These are phyloP conservation scores for Sturnus vulgaris DNA, from an alignment of 2,113 vertebrate species.

Conservation along the genomic window DNA sequence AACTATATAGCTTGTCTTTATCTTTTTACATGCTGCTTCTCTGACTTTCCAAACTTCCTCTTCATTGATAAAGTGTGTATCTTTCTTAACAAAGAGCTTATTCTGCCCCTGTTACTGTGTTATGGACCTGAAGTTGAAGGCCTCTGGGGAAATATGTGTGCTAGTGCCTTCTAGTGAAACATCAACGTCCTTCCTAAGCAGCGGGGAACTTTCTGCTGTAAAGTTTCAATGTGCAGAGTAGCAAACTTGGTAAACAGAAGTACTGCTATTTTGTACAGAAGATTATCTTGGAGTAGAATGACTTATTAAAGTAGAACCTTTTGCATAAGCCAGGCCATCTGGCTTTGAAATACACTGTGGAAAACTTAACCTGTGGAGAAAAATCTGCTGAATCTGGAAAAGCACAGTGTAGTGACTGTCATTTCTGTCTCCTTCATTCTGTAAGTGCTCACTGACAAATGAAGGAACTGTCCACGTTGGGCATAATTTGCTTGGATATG, in stretches of 20 bases:
- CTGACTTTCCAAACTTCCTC: neutral
- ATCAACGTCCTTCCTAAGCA: neutral
- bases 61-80: neutral
- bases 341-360: neutral
- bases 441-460: conserved; percentile 10
- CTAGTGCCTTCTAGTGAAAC: neutral
- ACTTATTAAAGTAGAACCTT: neutral
- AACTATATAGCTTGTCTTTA: neutral
- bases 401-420: neutral
- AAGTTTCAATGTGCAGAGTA: neutral
- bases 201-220: neutral
- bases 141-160: neutral
- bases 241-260: neutral
- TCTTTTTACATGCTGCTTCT: neutral
- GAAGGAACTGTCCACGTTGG: neutral
- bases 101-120: neutral
- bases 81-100: neutral
- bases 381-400: neutral
- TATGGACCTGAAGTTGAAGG: neutral
- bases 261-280: neutral
- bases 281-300: neutral
- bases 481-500: neutral
- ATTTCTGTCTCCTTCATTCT: neutral
- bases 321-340: neutral
- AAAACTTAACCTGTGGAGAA: neutral